Evolutionary conservation across 1,140 invertebrate species (phyloP).

Genomic region (Colletes gigas): DNA sequence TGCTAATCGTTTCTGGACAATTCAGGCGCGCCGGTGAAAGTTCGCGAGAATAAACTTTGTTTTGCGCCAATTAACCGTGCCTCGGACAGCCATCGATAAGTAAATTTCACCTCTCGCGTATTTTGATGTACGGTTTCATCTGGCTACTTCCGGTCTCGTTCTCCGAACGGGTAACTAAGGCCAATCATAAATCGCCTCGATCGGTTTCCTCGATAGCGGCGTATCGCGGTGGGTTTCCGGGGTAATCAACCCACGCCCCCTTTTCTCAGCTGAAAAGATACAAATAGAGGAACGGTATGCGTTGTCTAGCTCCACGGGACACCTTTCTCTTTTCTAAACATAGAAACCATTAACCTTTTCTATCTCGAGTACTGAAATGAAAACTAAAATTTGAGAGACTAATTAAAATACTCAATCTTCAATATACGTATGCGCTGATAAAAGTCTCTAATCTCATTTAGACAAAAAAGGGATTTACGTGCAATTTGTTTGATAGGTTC

Average conservation of each 20-base stretch:
- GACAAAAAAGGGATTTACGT: too few species aligned
- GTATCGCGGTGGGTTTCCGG: constrained; percentile 18
- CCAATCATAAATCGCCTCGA: constrained; percentile 23
- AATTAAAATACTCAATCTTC: too few species aligned
- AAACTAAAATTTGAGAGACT: too few species aligned
- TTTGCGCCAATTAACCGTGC: neutral
- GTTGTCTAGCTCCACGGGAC: neutral
- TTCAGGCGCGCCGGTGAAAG: constrained; percentile 1
- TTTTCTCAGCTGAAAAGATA: constrained; percentile 17
- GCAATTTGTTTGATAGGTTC: constrained; percentile 83
- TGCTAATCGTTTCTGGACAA: neutral
- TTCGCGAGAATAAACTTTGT: neutral
- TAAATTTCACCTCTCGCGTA: constrained; percentile 30
- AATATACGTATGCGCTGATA: neutral
- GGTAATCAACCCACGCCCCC: constrained; percentile 14
- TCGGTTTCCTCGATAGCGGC: constrained; percentile 14
- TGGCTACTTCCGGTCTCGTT: neutral
- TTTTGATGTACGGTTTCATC: neutral
- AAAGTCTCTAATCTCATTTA: too few species aligned
- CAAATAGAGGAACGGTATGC: neutral
- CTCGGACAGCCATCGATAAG: constrained; percentile 4
- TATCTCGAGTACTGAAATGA: too few species aligned
- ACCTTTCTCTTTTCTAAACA: constrained; percentile 30
- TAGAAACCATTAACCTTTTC: neutral
- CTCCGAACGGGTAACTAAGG: neutral